phyloP scores from a whole-genome alignment of 2,797 vertebrate genomes.

The Limnodromus scolopaceus region DNA sequence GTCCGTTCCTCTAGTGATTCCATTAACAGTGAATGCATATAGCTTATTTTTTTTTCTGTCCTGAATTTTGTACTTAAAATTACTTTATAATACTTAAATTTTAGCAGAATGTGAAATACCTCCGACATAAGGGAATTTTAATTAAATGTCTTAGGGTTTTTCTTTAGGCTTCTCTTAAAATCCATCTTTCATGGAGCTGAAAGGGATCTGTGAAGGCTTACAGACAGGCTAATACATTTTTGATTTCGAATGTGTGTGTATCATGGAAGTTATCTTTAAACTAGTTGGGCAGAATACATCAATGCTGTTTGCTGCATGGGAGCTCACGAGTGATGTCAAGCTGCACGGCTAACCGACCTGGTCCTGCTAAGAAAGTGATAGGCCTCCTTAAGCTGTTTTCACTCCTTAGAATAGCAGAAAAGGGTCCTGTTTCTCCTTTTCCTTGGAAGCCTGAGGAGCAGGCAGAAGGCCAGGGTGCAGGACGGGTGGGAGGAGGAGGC shows the following conservation, averaged over 20 bases:
- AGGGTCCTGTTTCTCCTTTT: not conserved
- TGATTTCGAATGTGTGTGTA: not conserved
- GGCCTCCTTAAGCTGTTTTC: not conserved
- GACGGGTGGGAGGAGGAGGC: not conserved
- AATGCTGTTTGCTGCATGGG: not conserved
- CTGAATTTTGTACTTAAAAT: not conserved
- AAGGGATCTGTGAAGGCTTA: not conserved
- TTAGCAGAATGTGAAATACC: not conserved
- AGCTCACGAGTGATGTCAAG: not conserved
- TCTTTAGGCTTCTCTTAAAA: not conserved
- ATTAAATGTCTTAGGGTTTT: not conserved
- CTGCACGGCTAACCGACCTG: not conserved
- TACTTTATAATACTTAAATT: not conserved
- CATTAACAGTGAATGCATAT: accelerated
- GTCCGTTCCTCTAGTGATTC: not conserved
- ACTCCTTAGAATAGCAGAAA: not conserved
- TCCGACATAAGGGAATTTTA: not conserved
- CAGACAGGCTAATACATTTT: not conserved
- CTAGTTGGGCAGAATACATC: not conserved
- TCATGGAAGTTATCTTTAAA: not conserved
- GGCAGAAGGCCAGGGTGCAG: not conserved
- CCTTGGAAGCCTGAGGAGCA: not conserved
- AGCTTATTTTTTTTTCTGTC: not conserved
- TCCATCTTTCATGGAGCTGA: not conserved
- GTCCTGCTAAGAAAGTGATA: accelerated